Evolutionary conservation across 2,888 invertebrate genomes (phyloP).

Genomic region (Nezara viridula): DNA sequence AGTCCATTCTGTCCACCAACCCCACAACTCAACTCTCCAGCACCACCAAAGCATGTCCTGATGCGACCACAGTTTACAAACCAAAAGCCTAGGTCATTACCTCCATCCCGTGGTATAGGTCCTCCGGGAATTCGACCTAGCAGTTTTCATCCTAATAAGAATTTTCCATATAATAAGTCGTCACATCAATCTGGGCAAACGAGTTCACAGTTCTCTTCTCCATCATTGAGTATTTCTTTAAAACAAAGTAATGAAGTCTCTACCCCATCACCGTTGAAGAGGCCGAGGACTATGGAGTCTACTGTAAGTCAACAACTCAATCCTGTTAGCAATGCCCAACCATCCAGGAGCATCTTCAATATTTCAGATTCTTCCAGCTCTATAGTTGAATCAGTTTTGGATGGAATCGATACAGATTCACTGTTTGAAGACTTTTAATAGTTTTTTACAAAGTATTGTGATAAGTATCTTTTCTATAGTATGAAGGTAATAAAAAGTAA

Average conservation of each 20-base stretch:
- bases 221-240: background rate
- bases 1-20: background rate
- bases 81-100: background rate
- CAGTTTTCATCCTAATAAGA: background rate
- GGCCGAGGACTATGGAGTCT: conserved; percentile 2
- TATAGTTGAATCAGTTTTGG: conserved; percentile 64
- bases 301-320: background rate
- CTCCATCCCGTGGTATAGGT: background rate
- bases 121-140: background rate
- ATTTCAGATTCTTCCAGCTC: conserved; percentile 11
- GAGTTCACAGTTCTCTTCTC: background rate
- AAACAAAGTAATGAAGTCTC: background rate
- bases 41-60: background rate
- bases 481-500: background rate
- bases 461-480: background rate
- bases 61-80: conserved; percentile 10
- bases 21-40: background rate
- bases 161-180: background rate
- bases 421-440: conserved; percentile 65
- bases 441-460: background rate
- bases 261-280: background rate
- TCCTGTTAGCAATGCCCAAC: background rate
- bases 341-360: background rate
- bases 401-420: conserved; percentile 66
- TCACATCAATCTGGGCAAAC: background rate